phyloP scores from a whole-genome alignment of 53 echinoderm and acorn worm species.

The Astropecten irregularis region DNA sequence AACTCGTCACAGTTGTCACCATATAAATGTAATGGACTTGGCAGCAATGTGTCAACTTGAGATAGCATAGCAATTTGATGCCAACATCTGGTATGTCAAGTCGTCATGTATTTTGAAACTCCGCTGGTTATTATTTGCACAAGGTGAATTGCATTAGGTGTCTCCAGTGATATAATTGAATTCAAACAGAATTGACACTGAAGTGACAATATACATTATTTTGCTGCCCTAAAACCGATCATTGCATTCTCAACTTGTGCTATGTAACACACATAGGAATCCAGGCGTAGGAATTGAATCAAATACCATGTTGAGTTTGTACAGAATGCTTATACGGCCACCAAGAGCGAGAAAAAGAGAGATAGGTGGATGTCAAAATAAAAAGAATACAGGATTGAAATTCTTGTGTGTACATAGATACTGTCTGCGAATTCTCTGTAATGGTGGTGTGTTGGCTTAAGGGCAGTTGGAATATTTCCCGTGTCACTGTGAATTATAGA shows the following conservation, averaged over 20 bases:
- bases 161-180: constrained; percentile 13
- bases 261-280: neutral
- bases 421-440: constrained; percentile 9
- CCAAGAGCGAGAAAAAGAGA: no score
- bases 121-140: no score
- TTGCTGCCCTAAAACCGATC: no score
- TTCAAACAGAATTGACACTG: constrained; percentile 13
- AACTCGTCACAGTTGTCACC: no score
- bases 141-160: no score
- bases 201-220: constrained; percentile 7
- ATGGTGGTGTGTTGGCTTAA: constrained; percentile 23
- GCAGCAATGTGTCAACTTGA: no score
- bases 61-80: no score
- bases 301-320: neutral
- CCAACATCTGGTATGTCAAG: no score
- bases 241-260: no score
- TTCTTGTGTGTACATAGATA: constrained; percentile 27
- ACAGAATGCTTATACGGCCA: constrained; percentile 5
- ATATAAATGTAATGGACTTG: no score
- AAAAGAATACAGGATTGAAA: constrained; percentile 33
- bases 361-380: neutral
- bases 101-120: no score
- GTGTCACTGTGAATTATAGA: constrained; percentile 35
- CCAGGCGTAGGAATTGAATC: constrained; percentile 2
- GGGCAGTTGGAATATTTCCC: neutral